Evolutionary conservation across 2,113 vertebrate genomes (phyloP).

Genomic region (Erinaceus europaeus): DNA sequence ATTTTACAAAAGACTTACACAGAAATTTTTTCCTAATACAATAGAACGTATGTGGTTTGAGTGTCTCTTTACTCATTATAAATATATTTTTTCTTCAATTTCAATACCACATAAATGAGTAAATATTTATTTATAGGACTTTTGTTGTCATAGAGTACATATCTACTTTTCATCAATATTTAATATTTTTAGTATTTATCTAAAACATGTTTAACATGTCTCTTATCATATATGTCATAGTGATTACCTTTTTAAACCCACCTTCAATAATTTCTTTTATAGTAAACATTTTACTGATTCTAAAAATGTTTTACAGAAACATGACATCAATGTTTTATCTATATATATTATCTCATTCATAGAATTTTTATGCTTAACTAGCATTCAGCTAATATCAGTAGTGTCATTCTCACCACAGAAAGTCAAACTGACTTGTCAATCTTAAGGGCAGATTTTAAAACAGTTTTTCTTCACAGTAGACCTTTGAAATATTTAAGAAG

Average conservation of each 20-base stretch:
- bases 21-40: not conserved
- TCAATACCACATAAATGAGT: no score
- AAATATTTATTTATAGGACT: no score
- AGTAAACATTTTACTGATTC: conserved; percentile 39
- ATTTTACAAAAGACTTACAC: conserved; percentile 11
- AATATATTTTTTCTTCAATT: no score
- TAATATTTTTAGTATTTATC: no score
- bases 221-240: not conserved
- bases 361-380: conserved; percentile 66
- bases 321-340: conserved; percentile 68
- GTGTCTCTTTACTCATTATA: not conserved
- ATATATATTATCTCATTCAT: conserved; percentile 72
- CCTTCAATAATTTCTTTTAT: conserved; percentile 22
- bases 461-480: conserved; percentile 73
- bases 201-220: no score
- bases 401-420: conserved; percentile 56
- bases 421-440: conserved; percentile 74
- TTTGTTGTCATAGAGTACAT: no score
- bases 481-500: conserved; percentile 70
- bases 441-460: conserved; percentile 75
- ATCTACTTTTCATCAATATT: no score
- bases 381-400: conserved; percentile 67
- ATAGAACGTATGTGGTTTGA: not conserved
- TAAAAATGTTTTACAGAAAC: conserved; percentile 48
- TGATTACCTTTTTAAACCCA: not conserved